Evolutionary conservation across 2,888 invertebrate genomes (phyloP).

Genomic region (Diloba caeruleocephala): DNA sequence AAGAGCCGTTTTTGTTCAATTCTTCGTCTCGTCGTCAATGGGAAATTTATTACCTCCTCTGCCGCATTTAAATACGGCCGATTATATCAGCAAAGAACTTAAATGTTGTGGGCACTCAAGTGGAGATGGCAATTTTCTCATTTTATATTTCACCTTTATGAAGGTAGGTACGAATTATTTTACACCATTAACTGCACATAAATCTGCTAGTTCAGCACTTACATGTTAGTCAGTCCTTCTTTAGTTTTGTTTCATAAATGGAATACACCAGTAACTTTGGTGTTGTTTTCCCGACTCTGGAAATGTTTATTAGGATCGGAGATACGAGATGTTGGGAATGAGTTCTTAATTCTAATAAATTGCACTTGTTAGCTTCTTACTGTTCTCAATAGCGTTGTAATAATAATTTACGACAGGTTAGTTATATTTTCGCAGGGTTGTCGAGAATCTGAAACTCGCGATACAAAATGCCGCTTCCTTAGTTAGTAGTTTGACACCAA

Average conservation of each 20-base stretch:
- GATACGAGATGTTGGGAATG: constrained; percentile 35
- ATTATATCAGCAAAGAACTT: constrained; percentile 78
- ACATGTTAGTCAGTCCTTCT: not conserved
- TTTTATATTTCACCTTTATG: constrained; percentile 67
- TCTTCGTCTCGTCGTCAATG: constrained; percentile 86
- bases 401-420: constrained; percentile 46
- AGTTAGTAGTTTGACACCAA: constrained; percentile 64
- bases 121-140: constrained; percentile 74
- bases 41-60: constrained; percentile 85
- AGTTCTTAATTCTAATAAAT: constrained; percentile 53
- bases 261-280: constrained; percentile 26
- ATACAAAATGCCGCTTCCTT: constrained; percentile 56
- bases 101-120: constrained; percentile 76
- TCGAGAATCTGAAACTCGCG: constrained; percentile 54
- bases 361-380: constrained; percentile 48
- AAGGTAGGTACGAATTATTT: constrained; percentile 60
- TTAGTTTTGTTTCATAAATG: constrained; percentile 29
- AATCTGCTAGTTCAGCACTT: constrained; percentile 3
- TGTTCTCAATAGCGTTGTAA: constrained; percentile 41
- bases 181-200: constrained; percentile 53
- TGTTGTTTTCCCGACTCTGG: constrained; percentile 34
- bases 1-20: constrained; percentile 87
- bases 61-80: constrained; percentile 85
- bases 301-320: constrained; percentile 40
- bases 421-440: constrained; percentile 37